phyloP scores from a whole-genome alignment of 2,113 vertebrate species.

The Seriola dumerili region DNA sequence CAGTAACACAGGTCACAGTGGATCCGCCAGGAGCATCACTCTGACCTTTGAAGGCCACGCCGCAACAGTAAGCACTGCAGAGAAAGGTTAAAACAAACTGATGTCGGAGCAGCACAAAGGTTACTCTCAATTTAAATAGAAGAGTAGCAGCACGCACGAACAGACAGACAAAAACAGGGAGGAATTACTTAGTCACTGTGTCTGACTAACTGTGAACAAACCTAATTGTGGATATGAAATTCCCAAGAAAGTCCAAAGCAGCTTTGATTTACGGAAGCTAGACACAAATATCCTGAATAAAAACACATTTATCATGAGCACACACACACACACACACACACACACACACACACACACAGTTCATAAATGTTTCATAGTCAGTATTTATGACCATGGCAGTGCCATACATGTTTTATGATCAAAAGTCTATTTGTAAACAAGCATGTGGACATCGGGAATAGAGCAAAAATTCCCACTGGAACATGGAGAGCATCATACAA shows the following conservation, averaged over 20 bases:
- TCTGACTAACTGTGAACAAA: constrained; percentile 26
- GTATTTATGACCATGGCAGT: neutral
- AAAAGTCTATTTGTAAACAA: neutral
- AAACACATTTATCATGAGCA: constrained; percentile 18
- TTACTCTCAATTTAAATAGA: constrained; percentile 26
- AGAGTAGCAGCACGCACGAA: neutral
- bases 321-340: neutral
- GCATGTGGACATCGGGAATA: neutral
- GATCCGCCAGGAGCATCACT: constrained; percentile 52
- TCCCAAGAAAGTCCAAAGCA: constrained; percentile 14
- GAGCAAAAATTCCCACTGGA: neutral
- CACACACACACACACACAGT: neutral
- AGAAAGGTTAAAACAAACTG: constrained; percentile 34
- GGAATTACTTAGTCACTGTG: constrained; percentile 38
- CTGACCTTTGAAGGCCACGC: constrained; percentile 72
- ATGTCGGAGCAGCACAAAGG: constrained; percentile 32
- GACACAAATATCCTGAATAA: constrained; percentile 29
- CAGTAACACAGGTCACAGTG: constrained; percentile 54
- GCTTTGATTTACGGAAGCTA: constrained; percentile 37
- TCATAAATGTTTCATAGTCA: constrained; percentile 21
- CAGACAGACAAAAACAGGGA: constrained; percentile 6
- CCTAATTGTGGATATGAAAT: constrained; percentile 24
- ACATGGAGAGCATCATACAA: neutral
- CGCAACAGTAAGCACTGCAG: constrained; percentile 53
- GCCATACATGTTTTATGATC: neutral